Conservation (phyloP, 2,797 vertebrate genomes). For the Florisuga fusca region DNA sequence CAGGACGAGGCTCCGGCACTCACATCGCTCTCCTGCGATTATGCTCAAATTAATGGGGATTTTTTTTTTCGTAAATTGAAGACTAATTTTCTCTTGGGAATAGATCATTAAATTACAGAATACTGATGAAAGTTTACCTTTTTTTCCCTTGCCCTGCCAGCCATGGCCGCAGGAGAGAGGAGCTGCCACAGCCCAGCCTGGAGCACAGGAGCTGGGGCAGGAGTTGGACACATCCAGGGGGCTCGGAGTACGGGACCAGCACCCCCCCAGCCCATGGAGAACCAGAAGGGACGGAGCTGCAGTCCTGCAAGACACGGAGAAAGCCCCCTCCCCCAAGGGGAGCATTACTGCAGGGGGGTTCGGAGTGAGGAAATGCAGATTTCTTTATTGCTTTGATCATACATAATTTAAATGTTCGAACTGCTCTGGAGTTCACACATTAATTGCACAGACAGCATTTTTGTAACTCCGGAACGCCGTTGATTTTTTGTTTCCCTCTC, state of each 20-base stretch:
- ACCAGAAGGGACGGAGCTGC: not conserved
- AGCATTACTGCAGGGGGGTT: slow-evolving; percentile 2
- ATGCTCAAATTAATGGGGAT: slow-evolving; percentile 18
- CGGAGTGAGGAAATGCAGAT: slow-evolving; percentile 36
- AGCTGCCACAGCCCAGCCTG: rapidly evolving
- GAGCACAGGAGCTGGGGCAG: not conserved
- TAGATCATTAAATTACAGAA: slow-evolving; percentile 60
- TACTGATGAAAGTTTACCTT: slow-evolving; percentile 34
- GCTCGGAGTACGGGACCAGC: rapidly evolving
- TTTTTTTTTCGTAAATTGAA: slow-evolving; percentile 40
- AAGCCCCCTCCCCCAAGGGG: not conserved
- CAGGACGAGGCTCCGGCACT: not conserved
- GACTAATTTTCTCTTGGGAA: slow-evolving; percentile 52
- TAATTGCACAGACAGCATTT: slow-evolving; percentile 42
- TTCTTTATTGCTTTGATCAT: slow-evolving; percentile 41
- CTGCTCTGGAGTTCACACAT: slow-evolving; percentile 46
- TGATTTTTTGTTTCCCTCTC: not conserved
- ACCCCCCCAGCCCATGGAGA: rapidly evolving
- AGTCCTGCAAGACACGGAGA: rapidly evolving
- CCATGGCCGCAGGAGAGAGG: rapidly evolving
- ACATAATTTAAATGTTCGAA: slow-evolving; percentile 71
- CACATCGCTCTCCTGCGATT: not conserved
- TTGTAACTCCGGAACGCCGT: slow-evolving; percentile 1
- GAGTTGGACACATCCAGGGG: rapidly evolving
- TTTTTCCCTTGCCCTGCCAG: not conserved